Evolutionary conservation across 1,140 invertebrate genomes (phyloP).

Genomic region (Dendroctonus valens): DNA sequence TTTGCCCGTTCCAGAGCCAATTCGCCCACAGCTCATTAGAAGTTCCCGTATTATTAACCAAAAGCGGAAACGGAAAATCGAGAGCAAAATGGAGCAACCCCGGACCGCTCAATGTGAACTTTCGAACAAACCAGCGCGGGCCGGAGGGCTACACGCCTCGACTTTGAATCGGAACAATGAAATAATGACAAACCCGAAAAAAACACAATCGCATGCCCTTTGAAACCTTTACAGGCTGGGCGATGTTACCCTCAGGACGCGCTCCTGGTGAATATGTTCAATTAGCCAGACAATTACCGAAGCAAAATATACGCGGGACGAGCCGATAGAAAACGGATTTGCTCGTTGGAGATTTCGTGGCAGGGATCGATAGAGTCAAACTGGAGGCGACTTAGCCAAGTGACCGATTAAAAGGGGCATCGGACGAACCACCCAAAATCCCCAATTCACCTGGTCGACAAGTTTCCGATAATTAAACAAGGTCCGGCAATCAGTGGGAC

Average conservation of each 20-base stretch:
- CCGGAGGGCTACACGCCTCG: conserved; percentile 29
- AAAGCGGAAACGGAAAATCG: too few relatives aligned
- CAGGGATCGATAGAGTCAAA: too few relatives aligned
- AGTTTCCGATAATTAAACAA: conserved; percentile 41
- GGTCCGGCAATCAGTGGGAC: conserved; percentile 37
- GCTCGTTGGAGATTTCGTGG: too few relatives aligned
- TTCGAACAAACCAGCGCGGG: background rate
- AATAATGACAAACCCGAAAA: conserved; percentile 15
- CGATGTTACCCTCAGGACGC: conserved; percentile 9
- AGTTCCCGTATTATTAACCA: too few relatives aligned
- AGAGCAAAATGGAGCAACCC: background rate
- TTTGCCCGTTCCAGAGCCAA: too few relatives aligned
- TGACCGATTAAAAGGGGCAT: conserved; percentile 11
- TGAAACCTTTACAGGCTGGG: background rate
- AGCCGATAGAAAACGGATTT: too few relatives aligned
- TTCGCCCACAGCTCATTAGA: too few relatives aligned
- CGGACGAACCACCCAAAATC: conserved; percentile 1
- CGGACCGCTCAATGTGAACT: background rate
- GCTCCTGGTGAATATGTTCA: background rate
- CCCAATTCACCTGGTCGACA: conserved; percentile 24
- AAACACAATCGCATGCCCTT: conserved; percentile 5
- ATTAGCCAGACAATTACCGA: conserved; percentile 1
- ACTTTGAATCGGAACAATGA: conserved; percentile 11
- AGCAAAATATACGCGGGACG: background rate
- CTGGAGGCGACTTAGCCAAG: background rate